These are phyloP conservation scores for Diarsia rubi DNA, from an alignment of 2,888 invertebrate species.

Conservation along the genomic window DNA sequence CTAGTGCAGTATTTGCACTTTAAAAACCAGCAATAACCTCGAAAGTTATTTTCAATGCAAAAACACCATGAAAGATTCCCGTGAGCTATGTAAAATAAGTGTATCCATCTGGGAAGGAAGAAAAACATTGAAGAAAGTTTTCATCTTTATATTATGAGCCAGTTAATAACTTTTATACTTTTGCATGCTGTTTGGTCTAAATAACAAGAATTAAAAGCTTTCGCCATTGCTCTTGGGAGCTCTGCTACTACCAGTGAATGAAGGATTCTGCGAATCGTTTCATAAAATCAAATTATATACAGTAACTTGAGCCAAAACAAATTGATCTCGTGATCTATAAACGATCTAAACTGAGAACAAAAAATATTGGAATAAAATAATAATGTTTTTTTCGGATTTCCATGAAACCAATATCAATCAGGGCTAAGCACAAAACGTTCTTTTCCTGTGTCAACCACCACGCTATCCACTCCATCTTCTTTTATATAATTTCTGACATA, in stretches of 20 bases:
- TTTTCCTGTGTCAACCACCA: no score
- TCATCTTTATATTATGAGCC: neutral
- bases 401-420: no score
- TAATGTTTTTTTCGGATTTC: no score
- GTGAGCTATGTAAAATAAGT: neutral
- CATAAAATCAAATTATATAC: neutral
- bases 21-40: constrained; percentile 1
- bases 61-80: constrained; percentile 19
- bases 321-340: no score
- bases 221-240: neutral
- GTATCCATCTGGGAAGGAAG: constrained; percentile 8
- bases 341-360: no score
- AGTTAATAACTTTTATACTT: neutral
- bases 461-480: no score
- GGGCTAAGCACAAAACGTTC: no score
- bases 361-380: no score
- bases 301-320: neutral
- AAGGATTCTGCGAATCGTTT: neutral
- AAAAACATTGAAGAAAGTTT: constrained; percentile 8
- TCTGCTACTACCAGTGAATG: neutral
- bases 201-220: neutral
- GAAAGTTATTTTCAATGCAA: constrained; percentile 20
- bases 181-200: neutral
- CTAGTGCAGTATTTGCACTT: neutral
- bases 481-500: no score